These are phyloP conservation scores for Eremobia ochroleuca DNA, from an alignment of 2,888 invertebrate species.

Conservation along the genomic window DNA sequence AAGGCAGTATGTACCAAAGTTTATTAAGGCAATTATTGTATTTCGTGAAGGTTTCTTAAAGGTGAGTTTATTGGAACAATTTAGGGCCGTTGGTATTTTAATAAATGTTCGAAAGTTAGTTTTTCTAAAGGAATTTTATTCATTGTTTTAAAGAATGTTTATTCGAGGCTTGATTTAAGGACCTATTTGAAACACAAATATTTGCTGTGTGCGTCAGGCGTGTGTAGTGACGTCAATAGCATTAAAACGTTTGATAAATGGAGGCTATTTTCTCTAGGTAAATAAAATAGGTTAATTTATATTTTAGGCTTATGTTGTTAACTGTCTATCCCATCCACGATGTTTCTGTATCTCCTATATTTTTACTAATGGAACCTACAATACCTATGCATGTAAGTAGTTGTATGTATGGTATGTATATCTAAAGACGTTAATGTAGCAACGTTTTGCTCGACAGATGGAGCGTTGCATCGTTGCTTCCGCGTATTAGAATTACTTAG, in stretches of 20 bases:
- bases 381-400: not conserved
- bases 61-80: not conserved
- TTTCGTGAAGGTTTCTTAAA: conserved; percentile 26
- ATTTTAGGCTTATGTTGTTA: not conserved
- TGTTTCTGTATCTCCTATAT: not conserved
- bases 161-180: not conserved
- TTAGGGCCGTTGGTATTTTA: conserved; percentile 18
- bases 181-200: conserved; percentile 2
- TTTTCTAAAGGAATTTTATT: conserved; percentile 15
- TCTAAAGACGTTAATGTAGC: not conserved
- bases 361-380: not conserved
- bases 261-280: not conserved
- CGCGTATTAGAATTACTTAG: not conserved
- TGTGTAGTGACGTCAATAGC: not conserved
- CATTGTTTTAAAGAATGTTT: conserved; percentile 16
- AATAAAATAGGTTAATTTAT: not conserved
- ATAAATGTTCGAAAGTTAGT: conserved; percentile 2
- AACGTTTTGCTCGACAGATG: not conserved
- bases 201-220: conserved; percentile 6
- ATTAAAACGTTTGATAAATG: not conserved
- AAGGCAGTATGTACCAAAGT: not conserved
- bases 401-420: not conserved
- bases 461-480: conserved; percentile 2
- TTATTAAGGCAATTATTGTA: conserved; percentile 2
- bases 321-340: not conserved